Conservation (phyloP, 2,797 vertebrate genomes). For the Gymnopithys bicolor region DNA sequence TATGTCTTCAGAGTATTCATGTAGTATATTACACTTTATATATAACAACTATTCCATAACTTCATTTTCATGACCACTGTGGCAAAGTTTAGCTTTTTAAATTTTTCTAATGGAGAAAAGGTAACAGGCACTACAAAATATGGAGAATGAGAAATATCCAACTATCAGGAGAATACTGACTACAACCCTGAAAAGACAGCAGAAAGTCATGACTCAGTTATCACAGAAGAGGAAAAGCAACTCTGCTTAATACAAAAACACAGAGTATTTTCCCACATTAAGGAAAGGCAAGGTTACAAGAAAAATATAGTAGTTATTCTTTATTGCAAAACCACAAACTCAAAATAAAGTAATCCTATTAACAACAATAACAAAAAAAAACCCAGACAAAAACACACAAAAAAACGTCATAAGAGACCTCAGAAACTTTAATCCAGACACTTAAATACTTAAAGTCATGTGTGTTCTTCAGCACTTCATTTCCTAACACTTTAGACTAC, state of each 20-base stretch:
- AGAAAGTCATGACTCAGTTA: neutral
- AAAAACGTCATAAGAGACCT: too few relatives aligned
- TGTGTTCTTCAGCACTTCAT: neutral
- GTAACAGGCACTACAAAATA: neutral
- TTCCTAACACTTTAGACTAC: neutral
- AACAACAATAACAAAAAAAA: neutral
- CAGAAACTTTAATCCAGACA: neutral
- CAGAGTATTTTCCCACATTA: neutral
- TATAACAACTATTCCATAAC: neutral
- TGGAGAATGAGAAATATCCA: neutral
- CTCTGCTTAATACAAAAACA: neutral
- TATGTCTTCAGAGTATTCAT: neutral
- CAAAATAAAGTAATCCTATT: neutral
- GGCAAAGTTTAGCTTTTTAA: neutral
- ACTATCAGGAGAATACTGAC: neutral
- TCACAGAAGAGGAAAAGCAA: neutral
- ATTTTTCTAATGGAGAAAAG: neutral
- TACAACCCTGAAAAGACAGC: neutral
- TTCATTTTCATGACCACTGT: neutral
- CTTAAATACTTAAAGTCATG: neutral
- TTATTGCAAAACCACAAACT: neutral
- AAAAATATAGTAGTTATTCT: neutral
- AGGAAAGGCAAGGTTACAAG: neutral
- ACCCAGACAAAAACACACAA: neutral
- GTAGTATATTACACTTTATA: neutral